phyloP scores from a whole-genome alignment of 2,113 vertebrate species.

The Neomonachus schauinslandi region DNA sequence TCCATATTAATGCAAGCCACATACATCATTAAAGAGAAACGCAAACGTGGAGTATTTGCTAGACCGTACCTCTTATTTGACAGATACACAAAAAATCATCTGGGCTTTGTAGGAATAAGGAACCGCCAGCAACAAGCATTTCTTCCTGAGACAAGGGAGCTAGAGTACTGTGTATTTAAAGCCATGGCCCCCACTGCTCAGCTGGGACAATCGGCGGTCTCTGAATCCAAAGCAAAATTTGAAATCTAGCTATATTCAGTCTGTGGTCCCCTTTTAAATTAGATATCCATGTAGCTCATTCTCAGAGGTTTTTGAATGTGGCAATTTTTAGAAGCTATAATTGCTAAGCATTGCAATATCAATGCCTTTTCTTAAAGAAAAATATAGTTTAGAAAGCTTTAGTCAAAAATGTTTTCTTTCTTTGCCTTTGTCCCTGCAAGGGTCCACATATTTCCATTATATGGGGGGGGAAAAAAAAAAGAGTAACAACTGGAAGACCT shows the following conservation, averaged over 20 bases:
- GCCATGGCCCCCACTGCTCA: background rate
- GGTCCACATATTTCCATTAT: background rate
- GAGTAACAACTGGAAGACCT: background rate
- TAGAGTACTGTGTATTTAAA: background rate
- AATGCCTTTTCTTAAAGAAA: background rate
- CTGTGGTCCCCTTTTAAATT: background rate
- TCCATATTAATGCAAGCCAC: constrained; percentile 78
- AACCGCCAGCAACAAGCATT: background rate
- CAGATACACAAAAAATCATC: constrained; percentile 37
- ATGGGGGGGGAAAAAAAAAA: background rate
- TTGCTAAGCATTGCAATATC: background rate
- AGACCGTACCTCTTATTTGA: constrained; percentile 40
- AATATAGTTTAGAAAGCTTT: background rate
- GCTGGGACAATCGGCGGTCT: too few species aligned
- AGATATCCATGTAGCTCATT: background rate
- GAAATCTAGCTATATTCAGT: background rate
- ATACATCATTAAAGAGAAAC: constrained; percentile 57
- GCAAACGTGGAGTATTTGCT: constrained; percentile 25
- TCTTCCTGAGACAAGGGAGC: background rate
- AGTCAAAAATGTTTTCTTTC: background rate
- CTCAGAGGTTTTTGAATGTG: background rate
- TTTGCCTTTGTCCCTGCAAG: background rate
- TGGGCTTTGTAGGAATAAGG: background rate
- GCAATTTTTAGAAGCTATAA: background rate
- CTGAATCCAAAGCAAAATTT: background rate